Conservation (phyloP, 2,113 vertebrate species). For the Periophthalmodon schlosseri region DNA sequence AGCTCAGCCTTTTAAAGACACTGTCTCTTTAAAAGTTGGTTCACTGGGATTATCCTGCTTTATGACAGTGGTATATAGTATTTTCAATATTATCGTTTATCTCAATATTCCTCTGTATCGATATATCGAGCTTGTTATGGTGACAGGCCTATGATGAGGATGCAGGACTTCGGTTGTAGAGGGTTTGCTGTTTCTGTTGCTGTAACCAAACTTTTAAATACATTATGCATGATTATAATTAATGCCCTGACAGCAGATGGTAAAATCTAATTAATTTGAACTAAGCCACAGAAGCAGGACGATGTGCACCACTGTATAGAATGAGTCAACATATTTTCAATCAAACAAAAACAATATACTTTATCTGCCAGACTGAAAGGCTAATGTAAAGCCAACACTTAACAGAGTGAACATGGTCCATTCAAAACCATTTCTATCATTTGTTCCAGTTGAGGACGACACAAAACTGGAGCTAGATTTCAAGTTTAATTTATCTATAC, state of each 20-base stretch:
- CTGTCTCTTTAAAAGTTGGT: too few species aligned
- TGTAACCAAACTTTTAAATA: neutral
- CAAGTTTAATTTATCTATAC: conserved; percentile 21
- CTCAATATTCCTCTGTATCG: too few species aligned
- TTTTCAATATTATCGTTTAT: too few species aligned
- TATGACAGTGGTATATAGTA: too few species aligned
- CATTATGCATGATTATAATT: neutral
- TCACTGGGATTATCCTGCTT: too few species aligned
- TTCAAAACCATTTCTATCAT: conserved; percentile 45
- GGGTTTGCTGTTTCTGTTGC: neutral
- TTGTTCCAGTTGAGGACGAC: conserved; percentile 52
- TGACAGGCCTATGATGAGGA: too few species aligned
- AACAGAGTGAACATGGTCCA: conserved; percentile 23
- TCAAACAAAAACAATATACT: neutral
- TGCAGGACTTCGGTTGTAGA: too few species aligned
- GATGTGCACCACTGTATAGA: neutral
- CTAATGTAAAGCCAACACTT: conserved; percentile 27
- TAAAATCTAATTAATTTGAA: neutral
- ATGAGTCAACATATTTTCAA: neutral
- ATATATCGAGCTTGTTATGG: too few species aligned
- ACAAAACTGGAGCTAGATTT: conserved; percentile 35
- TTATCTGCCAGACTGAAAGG: conserved; percentile 42
- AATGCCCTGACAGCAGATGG: neutral
- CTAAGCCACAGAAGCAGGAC: neutral
- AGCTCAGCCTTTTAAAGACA: too few species aligned